Base-by-base conservation (phyloP, 64 coral and sea anemone genomes). In the Stichodactyla mertensii region DNA sequence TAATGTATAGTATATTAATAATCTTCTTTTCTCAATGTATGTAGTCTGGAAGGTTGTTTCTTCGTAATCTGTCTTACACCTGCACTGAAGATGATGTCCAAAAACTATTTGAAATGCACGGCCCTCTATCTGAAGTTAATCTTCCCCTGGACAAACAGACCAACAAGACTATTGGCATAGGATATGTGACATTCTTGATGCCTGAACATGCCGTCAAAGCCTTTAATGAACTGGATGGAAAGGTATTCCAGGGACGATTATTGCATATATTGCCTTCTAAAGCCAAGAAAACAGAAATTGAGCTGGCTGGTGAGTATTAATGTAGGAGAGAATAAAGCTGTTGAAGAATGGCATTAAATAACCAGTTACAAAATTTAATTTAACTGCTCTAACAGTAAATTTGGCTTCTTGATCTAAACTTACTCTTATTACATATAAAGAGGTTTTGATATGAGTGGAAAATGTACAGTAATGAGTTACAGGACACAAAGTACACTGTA, bases 151-250 rank as follows among this genome's bases (percentile, higher is more conserved):
- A 98, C 82, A 98, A 95, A 82, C 85, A 84, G 52, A 92, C 84
- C 51, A 87, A 95, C 83, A 94, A 95, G 77, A 86, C 92, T 6
- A 98, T 89, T 55, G 93, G 96, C 55, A 92, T 98, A 88, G 96
- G 92, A 36, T 99, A 94, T 88, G 88, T 99, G 5, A 99, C 93
- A 79, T 95, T 95, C 61, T 69, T 99, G 11, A 99, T 99, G 90
- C 96, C 96, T 53, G 96, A 99, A 54, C 96, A 99, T 88, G 96
- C 96, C 15, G 96, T 99, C 8, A 92, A 99, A 56, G 96, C 96
- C 10, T 95, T 95, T 54, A 90, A 89, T 77, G 88, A 95, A 31
- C 88, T 95, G 24, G 96, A 99, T 89, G 96, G 96, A 7, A 79
- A 82, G 55, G 86, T 99, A 27, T 99, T 99, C 70, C 96, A 99